phyloP scores from a whole-genome alignment of 2,888 invertebrate genomes.

The Tenthredo notha region DNA sequence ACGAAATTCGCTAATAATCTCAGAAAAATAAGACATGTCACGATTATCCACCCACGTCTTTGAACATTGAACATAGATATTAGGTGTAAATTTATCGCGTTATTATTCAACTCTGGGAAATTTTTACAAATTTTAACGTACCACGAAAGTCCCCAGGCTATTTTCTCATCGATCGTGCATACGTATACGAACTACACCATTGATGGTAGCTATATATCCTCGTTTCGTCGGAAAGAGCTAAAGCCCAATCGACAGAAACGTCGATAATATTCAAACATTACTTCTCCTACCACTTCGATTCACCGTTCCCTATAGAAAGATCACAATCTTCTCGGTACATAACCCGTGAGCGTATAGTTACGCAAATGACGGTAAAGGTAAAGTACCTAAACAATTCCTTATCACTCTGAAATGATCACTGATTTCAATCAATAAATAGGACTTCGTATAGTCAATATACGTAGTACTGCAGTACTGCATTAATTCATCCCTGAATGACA shows the following conservation, averaged over 20 bases:
- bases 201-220: conserved; percentile 14
- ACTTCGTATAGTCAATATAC: background rate
- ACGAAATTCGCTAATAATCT: background rate
- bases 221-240: conserved; percentile 33
- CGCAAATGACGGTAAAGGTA: background rate
- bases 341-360: background rate
- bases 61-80: background rate
- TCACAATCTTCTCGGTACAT: conserved; percentile 34
- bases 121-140: background rate
- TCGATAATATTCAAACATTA: conserved; percentile 50
- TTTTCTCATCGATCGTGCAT: conserved; percentile 18
- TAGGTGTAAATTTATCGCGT: background rate
- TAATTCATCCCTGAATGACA: background rate
- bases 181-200: background rate
- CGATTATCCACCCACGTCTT: background rate
- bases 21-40: too few species aligned
- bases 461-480: background rate
- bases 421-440: background rate
- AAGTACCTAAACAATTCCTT: background rate
- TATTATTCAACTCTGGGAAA: background rate
- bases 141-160: background rate
- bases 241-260: conserved; percentile 50
- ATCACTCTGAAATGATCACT: background rate
- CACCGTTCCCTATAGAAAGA: background rate
- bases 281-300: conserved; percentile 11